These are phyloP conservation scores for Drosophila aldrichi DNA, from an alignment of 2,888 invertebrate genomes.

Conservation along the genomic window DNA sequence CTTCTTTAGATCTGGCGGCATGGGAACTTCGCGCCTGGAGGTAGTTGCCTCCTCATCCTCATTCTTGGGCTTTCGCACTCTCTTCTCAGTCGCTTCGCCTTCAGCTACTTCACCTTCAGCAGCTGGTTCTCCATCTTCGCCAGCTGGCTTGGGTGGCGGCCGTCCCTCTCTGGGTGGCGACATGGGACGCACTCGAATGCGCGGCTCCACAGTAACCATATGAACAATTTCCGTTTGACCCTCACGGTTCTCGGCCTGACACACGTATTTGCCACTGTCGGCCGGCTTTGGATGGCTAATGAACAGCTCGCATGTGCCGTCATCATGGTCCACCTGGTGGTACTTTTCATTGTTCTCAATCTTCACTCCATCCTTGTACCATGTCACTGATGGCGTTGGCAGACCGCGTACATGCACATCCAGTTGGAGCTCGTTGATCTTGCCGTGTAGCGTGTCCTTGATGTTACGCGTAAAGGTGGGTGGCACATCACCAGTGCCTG, in stretches of 20 bases:
- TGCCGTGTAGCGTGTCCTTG: constrained; percentile 87
- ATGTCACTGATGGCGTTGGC: constrained; percentile 89
- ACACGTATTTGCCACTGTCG: constrained; percentile 86
- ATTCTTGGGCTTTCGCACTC: constrained; percentile 77
- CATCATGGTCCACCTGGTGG: constrained; percentile 89
- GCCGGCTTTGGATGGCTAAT: constrained; percentile 88
- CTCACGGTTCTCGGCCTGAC: constrained; percentile 90
- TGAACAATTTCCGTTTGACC: constrained; percentile 91
- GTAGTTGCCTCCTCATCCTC: constrained; percentile 73
- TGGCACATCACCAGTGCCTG: constrained; percentile 87
- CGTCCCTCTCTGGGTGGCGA: constrained; percentile 79
- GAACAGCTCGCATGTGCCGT: constrained; percentile 90
- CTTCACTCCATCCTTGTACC: constrained; percentile 91
- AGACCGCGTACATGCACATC: constrained; percentile 92
- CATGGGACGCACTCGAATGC: constrained; percentile 73
- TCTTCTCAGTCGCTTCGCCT: constrained; percentile 59
- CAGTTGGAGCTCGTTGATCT: constrained; percentile 90
- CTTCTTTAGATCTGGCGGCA: constrained; percentile 86
- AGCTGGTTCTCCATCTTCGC: constrained; percentile 65
- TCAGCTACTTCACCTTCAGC: constrained; percentile 63
- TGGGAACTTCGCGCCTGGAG: constrained; percentile 81
- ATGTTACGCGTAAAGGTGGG: constrained; percentile 92
- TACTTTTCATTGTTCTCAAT: constrained; percentile 88
- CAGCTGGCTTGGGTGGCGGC: constrained; percentile 71
- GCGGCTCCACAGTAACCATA: constrained; percentile 89